phyloP scores from a whole-genome alignment of 1,140 invertebrate genomes.

The Lethrus apterus region DNA sequence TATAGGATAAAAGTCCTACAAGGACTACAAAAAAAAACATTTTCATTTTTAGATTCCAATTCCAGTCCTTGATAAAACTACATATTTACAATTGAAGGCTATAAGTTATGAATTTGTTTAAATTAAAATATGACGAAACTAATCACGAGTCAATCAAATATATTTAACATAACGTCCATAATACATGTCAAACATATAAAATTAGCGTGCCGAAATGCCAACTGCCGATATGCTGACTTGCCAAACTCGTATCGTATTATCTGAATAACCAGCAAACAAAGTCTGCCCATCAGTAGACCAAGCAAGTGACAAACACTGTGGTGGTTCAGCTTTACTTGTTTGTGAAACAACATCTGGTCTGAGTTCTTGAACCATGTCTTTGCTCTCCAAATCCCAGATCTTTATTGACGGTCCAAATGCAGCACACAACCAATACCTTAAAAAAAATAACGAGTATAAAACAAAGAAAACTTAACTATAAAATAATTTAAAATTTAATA shows the following conservation, averaged over 20 bases:
- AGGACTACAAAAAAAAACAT: too few relatives aligned
- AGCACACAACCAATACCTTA: constrained; percentile 97
- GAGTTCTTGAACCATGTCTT: constrained; percentile 98
- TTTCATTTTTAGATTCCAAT: too few relatives aligned
- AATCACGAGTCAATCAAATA: too few relatives aligned
- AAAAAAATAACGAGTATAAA: constrained; percentile 13
- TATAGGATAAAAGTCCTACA: too few relatives aligned
- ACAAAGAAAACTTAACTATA: constrained; percentile 6
- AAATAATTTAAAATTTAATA: constrained; percentile 4
- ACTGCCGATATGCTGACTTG: constrained; percentile 83
- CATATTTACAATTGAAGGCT: too few relatives aligned
- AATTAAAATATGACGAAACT: too few relatives aligned
- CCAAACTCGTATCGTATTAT: constrained; percentile 98
- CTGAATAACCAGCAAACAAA: constrained; percentile 97
- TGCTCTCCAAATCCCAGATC: constrained; percentile 99
- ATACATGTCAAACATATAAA: too few relatives aligned
- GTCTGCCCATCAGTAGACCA: constrained; percentile 99
- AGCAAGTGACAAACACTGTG: constrained; percentile 93
- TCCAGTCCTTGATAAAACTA: too few relatives aligned
- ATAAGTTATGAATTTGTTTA: too few relatives aligned
- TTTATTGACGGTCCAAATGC: constrained; percentile 98
- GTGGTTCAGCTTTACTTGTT: constrained; percentile 76
- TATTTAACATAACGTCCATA: too few relatives aligned
- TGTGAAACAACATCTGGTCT: constrained; percentile 84
- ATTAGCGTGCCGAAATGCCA: too few relatives aligned